Evolutionary conservation across 2,797 vertebrate species (phyloP).

Genomic region (Delichon dasypus): DNA sequence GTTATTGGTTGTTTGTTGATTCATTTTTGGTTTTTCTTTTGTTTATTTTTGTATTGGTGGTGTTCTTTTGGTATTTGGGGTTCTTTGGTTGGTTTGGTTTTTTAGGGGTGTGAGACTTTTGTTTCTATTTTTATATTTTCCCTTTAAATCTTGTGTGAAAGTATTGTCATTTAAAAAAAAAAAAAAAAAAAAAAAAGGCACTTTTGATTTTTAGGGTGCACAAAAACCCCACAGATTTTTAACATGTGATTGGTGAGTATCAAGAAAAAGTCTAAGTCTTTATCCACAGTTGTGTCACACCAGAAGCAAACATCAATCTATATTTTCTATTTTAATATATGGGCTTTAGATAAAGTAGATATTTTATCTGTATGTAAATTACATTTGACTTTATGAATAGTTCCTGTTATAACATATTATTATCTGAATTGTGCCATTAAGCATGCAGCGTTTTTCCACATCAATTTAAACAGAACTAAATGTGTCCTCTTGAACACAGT

Average conservation of each 20-base stretch:
- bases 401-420: constrained; percentile 28
- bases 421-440: constrained; percentile 42
- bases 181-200: neutral
- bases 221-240: neutral
- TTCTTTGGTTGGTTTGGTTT: fast-evolving
- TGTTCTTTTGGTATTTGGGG: fast-evolving
- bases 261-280: neutral
- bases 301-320: neutral
- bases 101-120: fast-evolving
- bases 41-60: neutral
- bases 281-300: neutral
- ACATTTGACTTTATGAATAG: neutral
- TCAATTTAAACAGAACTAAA: constrained; percentile 44
- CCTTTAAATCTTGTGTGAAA: neutral
- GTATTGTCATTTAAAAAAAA: neutral
- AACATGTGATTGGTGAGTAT: neutral
- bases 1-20: neutral
- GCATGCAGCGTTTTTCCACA: constrained; percentile 16
- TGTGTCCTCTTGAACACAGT: constrained; percentile 26
- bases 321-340: neutral
- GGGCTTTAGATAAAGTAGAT: neutral
- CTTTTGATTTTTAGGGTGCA: neutral
- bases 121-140: neutral
- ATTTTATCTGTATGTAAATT: constrained; percentile 38
- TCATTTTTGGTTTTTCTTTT: neutral